phyloP scores from a whole-genome alignment of 2,888 invertebrate genomes.

The Gortyna flavago region DNA sequence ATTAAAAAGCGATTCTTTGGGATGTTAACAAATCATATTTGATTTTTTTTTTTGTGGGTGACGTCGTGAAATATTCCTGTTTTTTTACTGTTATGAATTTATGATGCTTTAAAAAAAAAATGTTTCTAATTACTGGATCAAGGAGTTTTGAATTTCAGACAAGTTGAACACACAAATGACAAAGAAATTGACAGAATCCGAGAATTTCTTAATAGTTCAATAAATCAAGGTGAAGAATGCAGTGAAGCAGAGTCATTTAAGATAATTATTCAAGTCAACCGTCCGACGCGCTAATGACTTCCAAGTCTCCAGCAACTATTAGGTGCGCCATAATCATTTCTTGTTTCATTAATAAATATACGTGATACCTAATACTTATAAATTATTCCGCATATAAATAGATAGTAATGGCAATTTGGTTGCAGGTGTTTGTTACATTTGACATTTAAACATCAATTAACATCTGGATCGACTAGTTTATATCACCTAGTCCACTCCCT shows the following conservation, averaged over 20 bases:
- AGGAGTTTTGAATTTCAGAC: neutral
- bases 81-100: neutral
- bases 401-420: slow-evolving; percentile 38
- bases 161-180: neutral
- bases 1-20: neutral
- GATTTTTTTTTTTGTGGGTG: neutral
- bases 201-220: slow-evolving; percentile 21
- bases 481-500: slow-evolving; percentile 31
- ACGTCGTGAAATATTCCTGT: neutral
- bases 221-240: slow-evolving; percentile 55
- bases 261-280: slow-evolving; percentile 43
- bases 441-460: slow-evolving; percentile 44
- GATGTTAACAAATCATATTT: neutral
- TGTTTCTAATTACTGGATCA: neutral
- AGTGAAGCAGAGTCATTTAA: slow-evolving; percentile 44
- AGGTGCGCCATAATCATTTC: slow-evolving; percentile 34
- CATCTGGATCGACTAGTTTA: slow-evolving; percentile 42
- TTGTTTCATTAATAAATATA: slow-evolving; percentile 43
- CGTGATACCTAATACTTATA: too few relatives aligned
- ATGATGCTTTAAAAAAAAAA: too few relatives aligned
- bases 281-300: slow-evolving; percentile 51
- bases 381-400: slow-evolving; percentile 40
- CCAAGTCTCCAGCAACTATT: slow-evolving; percentile 37
- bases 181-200: slow-evolving; percentile 13
- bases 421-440: slow-evolving; percentile 54